A percentile compares a stretch with the other conserved stretches of the same genome.
Conservation (phyloP, 2,888 invertebrate genomes). For the Leptarthrus brevirostris region DNA sequence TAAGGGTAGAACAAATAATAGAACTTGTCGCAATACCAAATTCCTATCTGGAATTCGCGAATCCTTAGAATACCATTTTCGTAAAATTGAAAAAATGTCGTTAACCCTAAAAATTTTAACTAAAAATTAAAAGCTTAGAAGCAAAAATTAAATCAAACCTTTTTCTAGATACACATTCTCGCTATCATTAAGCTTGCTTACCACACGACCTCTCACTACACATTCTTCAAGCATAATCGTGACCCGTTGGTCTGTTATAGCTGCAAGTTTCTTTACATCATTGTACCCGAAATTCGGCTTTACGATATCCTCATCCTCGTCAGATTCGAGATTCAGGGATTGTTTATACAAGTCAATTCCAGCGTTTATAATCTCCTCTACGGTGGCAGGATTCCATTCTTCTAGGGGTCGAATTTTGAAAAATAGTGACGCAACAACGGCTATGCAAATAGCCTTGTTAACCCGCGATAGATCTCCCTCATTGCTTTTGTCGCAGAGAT, state of each 20-base stretch:
- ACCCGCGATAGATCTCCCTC: neutral
- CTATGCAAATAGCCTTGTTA: constrained; percentile 52
- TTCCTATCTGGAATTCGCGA: constrained; percentile 69
- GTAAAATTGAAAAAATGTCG: constrained; percentile 63
- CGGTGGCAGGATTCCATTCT: constrained; percentile 51
- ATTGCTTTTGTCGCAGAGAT: constrained; percentile 54
- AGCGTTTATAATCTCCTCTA: constrained; percentile 52
- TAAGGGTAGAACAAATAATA: constrained; percentile 73
- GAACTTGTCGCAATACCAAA: constrained; percentile 70
- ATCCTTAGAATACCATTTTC: constrained; percentile 70
- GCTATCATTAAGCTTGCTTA: neutral
- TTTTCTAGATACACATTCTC: neutral
- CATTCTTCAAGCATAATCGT: neutral
- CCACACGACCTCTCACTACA: neutral
- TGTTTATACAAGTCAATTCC: constrained; percentile 48
- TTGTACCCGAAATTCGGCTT: neutral
- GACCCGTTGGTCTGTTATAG: neutral
- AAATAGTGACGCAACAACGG: constrained; percentile 48
- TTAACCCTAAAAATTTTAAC: constrained; percentile 61
- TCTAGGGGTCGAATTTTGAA: constrained; percentile 19
- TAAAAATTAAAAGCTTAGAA: neutral
- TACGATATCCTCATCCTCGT: neutral
- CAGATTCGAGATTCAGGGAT: neutral
- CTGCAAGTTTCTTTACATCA: neutral
- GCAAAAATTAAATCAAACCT: neutral